phyloP scores from a whole-genome alignment of 2,113 vertebrate genomes.

The Myocastor coypus region DNA sequence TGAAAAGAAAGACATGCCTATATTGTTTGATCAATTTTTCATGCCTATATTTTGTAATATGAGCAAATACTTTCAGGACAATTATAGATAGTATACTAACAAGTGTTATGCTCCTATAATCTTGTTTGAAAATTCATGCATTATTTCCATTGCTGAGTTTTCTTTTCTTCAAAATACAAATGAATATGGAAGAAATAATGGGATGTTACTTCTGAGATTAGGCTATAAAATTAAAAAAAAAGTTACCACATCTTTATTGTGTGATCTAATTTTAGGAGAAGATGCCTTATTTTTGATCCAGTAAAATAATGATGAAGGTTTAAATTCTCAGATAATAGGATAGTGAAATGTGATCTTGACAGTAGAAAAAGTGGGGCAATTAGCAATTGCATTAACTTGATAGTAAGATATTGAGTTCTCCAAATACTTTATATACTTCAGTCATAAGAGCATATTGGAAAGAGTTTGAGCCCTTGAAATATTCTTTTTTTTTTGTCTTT shows the following conservation, averaged over 20 bases:
- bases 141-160: too few relatives aligned
- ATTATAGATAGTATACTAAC: too few relatives aligned
- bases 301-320: not conserved
- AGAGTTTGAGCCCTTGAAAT: not conserved
- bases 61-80: too few relatives aligned
- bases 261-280: not conserved
- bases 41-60: too few relatives aligned
- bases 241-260: not conserved
- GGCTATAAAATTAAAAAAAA: not conserved
- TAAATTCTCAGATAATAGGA: not conserved
- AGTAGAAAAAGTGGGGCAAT: not conserved
- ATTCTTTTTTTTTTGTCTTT: too few relatives aligned
- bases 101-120: too few relatives aligned
- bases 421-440: not conserved
- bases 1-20: too few relatives aligned
- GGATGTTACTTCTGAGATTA: too few relatives aligned
- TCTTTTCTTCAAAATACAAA: too few relatives aligned
- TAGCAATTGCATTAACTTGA: not conserved
- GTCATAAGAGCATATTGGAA: not conserved
- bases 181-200: too few relatives aligned
- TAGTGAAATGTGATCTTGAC: not conserved
- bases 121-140: too few relatives aligned
- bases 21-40: too few relatives aligned
- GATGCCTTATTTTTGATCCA: conserved; percentile 37
- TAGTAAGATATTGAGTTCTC: not conserved